These are phyloP conservation scores for Scatophagus argus DNA, from an alignment of 2,113 vertebrate species.

Conservation along the genomic window DNA sequence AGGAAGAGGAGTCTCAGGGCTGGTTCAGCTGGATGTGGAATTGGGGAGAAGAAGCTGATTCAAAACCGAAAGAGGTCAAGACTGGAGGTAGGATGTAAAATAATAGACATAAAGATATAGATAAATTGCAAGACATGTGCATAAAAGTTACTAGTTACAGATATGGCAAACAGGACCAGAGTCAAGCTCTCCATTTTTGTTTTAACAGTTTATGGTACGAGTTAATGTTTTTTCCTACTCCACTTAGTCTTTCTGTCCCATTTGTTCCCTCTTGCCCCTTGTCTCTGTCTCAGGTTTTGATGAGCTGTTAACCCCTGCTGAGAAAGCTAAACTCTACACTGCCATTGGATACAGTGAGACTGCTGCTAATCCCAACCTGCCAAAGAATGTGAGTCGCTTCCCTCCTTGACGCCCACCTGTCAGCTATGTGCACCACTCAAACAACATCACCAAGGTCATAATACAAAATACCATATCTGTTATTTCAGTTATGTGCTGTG, in stretches of 20 bases:
- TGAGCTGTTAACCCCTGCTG: slow-evolving; percentile 90
- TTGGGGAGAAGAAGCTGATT: slow-evolving; percentile 84
- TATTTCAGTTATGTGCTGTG: background rate
- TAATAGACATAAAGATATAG: background rate
- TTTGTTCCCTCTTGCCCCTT: slow-evolving; percentile 22
- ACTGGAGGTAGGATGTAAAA: slow-evolving; percentile 83
- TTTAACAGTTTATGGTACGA: background rate
- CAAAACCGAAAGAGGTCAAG: slow-evolving; percentile 84
- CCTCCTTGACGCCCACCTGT: background rate
- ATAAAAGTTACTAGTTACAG: background rate
- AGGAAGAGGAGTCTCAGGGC: slow-evolving; percentile 90
- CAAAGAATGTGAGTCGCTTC: slow-evolving; percentile 89
- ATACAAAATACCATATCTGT: background rate
- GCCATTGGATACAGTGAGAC: slow-evolving; percentile 98
- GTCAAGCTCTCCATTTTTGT: background rate
- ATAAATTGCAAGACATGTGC: background rate
- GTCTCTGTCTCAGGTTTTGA: slow-evolving; percentile 86
- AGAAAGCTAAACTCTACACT: slow-evolving; percentile 95
- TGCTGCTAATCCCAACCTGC: slow-evolving; percentile 92
- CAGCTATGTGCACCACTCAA: background rate
- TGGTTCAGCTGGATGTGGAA: slow-evolving; percentile 96
- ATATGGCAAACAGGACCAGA: background rate
- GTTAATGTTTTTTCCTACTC: background rate
- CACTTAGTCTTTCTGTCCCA: background rate
- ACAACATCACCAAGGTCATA: background rate